Conservation (phyloP, 2,888 invertebrate genomes). For the Leptinotarsa tumamoca region DNA sequence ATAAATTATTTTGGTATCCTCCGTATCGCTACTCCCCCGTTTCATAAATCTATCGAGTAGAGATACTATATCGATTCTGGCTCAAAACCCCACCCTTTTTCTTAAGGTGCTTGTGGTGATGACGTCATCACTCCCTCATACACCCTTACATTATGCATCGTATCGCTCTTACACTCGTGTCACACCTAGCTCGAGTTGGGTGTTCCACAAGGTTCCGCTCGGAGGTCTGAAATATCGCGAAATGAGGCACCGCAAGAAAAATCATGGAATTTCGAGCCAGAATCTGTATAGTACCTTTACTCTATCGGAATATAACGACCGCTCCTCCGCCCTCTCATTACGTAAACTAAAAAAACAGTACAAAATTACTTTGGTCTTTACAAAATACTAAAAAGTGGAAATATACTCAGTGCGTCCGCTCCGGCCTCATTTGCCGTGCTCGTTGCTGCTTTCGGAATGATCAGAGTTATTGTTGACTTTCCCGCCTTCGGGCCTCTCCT, state of each 20-base stretch:
- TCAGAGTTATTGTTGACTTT: conserved; percentile 67
- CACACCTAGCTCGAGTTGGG: no score
- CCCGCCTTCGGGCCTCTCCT: conserved; percentile 66
- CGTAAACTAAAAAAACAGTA: conserved; percentile 53
- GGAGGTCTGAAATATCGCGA: no score
- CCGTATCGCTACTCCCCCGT: conserved; percentile 53
- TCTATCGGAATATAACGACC: conserved; percentile 12
- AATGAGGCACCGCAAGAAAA: no score
- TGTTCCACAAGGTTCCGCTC: no score
- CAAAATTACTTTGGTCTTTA: conserved; percentile 68
- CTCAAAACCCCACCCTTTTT: no score
- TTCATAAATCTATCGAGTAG: conserved; percentile 1
- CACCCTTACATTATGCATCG: no score
- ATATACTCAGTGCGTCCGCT: conserved; percentile 50
- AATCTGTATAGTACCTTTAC: conserved; percentile 14
- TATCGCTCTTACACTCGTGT: no score
- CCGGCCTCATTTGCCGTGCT: conserved; percentile 56
- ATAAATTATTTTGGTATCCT: conserved; percentile 61
- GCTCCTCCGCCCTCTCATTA: not conserved
- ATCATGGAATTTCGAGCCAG: no score
- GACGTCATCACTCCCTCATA: no score
- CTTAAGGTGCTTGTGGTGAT: no score
- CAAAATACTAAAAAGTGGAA: conserved; percentile 67
- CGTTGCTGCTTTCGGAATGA: conserved; percentile 64
- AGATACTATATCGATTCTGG: no score